phyloP scores from a whole-genome alignment of 2,113 vertebrate species.

The Glaucidium brasilianum region DNA sequence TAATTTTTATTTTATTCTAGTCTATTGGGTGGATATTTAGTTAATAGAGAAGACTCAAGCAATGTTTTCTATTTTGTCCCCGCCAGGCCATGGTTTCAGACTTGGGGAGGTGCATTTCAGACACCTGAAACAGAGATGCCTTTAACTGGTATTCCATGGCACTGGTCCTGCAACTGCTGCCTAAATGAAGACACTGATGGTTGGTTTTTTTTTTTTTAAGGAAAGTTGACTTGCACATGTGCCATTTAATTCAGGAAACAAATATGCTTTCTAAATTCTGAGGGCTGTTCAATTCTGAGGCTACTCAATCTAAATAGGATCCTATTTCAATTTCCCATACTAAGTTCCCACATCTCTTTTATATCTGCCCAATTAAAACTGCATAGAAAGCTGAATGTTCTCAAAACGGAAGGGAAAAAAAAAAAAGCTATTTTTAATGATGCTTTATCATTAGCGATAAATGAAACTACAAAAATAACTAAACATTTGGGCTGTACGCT shows the following conservation, averaged over 20 bases:
- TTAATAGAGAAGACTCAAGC: background rate
- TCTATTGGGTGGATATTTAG: background rate
- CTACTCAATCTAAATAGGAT: background rate
- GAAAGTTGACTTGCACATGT: background rate
- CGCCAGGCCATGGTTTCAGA: background rate
- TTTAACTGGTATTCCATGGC: background rate
- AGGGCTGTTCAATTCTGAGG: background rate
- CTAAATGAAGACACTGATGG: background rate
- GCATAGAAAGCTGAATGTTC: background rate
- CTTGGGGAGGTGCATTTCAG: background rate
- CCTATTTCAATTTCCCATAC: background rate
- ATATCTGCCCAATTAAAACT: background rate
- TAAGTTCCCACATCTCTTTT: background rate
- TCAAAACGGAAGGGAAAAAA: background rate
- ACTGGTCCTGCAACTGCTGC: fast-evolving
- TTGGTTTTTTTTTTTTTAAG: background rate
- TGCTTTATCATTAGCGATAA: background rate
- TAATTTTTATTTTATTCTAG: background rate
- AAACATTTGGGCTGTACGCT: background rate
- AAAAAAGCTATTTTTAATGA: background rate
- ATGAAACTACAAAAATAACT: background rate
- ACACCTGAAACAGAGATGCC: background rate
- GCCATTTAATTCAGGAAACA: background rate
- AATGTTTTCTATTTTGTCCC: background rate
- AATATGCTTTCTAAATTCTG: background rate